Conservation (phyloP, 1,140 invertebrate species). For the Drosophila ambigua region DNA sequence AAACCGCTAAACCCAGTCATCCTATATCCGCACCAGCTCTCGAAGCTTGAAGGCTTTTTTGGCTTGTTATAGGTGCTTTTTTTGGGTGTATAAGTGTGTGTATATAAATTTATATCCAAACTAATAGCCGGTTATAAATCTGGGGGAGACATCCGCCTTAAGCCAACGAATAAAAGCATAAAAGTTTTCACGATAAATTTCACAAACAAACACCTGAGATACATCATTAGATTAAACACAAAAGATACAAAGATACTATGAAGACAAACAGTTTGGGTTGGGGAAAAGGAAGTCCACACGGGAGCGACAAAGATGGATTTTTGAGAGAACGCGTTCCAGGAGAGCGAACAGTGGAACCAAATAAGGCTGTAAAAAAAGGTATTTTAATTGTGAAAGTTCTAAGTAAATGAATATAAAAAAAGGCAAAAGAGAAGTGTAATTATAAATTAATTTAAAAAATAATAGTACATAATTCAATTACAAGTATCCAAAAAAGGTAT, state of each 20-base stretch:
- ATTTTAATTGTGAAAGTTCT: too few relatives aligned
- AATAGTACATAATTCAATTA: too few relatives aligned
- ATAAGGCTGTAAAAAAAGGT: too few relatives aligned
- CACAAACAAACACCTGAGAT: slow-evolving; percentile 82
- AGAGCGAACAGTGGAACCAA: too few relatives aligned
- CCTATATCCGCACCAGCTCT: neutral
- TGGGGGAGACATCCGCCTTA: slow-evolving; percentile 56
- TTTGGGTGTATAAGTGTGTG: slow-evolving; percentile 5
- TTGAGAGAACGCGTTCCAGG: slow-evolving; percentile 1
- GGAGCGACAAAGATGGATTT: slow-evolving; percentile 15
- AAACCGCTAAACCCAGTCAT: slow-evolving; percentile 37
- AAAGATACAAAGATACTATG: slow-evolving; percentile 58
- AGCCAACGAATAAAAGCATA: slow-evolving; percentile 73
- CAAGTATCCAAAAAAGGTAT: too few relatives aligned
- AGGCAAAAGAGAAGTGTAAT: too few relatives aligned
- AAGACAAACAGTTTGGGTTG: slow-evolving; percentile 44
- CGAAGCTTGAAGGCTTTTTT: slow-evolving; percentile 22
- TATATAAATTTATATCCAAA: slow-evolving; percentile 61
- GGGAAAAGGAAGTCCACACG: neutral
- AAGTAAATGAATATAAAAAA: too few relatives aligned
- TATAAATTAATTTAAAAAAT: too few relatives aligned
- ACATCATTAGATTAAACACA: slow-evolving; percentile 81
- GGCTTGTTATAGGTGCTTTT: slow-evolving; percentile 5
- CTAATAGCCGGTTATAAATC: slow-evolving; percentile 78
- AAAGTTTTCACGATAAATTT: slow-evolving; percentile 82